These are phyloP conservation scores for Thaumatotibia leucotreta DNA, from an alignment of 1,140 invertebrate genomes.

Conservation along the genomic window DNA sequence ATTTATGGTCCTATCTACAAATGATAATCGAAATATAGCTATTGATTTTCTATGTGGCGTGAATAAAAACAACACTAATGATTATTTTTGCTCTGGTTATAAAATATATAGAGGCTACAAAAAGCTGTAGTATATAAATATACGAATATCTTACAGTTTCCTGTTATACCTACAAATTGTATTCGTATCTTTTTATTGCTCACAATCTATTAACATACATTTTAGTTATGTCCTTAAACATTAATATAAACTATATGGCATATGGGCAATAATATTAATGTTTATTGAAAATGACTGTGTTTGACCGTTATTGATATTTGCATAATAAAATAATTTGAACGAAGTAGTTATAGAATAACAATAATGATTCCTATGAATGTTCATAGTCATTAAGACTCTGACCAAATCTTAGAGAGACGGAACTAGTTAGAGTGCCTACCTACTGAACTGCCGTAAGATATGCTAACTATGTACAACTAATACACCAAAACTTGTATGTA, in stretches of 20 bases:
- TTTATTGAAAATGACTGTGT: too few species aligned
- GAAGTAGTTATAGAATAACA: not conserved
- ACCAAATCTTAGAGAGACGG: not conserved
- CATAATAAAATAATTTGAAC: not conserved
- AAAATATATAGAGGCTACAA: not conserved
- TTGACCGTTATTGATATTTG: too few species aligned
- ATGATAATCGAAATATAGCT: too few species aligned
- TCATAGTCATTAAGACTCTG: not conserved
- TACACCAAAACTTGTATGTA: not conserved
- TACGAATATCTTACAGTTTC: too few species aligned
- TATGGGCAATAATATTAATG: too few species aligned
- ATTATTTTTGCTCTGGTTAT: not conserved
- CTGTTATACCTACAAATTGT: too few species aligned
- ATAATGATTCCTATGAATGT: not conserved
- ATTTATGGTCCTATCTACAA: too few species aligned
- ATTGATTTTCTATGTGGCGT: too few species aligned
- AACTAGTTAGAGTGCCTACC: not conserved
- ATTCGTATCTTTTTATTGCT: too few species aligned
- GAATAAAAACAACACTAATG: not conserved
- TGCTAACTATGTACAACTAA: not conserved
- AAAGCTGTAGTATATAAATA: not conserved
- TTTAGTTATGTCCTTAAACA: too few species aligned
- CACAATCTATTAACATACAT: too few species aligned
- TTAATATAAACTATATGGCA: too few species aligned
- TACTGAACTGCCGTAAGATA: not conserved